phyloP scores from a whole-genome alignment of 2,888 invertebrate species.

The Patella caerulea region DNA sequence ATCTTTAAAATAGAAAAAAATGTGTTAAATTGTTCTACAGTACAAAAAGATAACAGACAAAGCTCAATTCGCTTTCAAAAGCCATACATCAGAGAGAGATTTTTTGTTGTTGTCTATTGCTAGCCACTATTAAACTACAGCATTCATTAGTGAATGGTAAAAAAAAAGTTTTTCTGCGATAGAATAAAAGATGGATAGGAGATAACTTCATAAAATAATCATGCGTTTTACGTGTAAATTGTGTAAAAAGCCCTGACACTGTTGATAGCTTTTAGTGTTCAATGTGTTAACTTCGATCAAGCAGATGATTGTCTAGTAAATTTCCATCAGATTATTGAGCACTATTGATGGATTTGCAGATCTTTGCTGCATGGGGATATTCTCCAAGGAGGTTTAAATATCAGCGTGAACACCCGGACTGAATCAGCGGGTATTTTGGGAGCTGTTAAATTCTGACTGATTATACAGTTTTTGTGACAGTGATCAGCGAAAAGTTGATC shows the following conservation, averaged over 20 bases:
- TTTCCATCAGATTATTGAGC: background rate
- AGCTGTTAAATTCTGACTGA: constrained; percentile 14
- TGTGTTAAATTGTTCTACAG: no score
- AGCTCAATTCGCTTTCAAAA: no score
- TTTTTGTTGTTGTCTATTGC: no score
- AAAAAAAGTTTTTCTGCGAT: no score
- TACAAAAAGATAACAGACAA: no score
- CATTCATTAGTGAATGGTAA: no score
- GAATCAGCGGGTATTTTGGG: background rate
- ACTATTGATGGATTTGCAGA: background rate
- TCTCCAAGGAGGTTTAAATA: background rate
- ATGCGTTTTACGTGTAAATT: background rate
- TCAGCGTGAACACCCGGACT: background rate
- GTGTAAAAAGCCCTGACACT: background rate
- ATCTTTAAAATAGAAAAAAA: no score
- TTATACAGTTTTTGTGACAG: background rate
- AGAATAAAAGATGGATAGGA: no score
- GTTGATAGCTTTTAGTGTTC: constrained; percentile 1
- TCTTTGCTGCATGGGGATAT: background rate
- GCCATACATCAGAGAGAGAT: no score
- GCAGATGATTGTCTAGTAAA: constrained; percentile 9
- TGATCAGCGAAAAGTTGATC: constrained; percentile 7
- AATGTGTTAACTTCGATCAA: background rate
- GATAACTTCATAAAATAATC: background rate
- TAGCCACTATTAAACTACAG: no score